Conservation (phyloP, 1,140 invertebrate genomes). For the Pectinophora gossypiella region DNA sequence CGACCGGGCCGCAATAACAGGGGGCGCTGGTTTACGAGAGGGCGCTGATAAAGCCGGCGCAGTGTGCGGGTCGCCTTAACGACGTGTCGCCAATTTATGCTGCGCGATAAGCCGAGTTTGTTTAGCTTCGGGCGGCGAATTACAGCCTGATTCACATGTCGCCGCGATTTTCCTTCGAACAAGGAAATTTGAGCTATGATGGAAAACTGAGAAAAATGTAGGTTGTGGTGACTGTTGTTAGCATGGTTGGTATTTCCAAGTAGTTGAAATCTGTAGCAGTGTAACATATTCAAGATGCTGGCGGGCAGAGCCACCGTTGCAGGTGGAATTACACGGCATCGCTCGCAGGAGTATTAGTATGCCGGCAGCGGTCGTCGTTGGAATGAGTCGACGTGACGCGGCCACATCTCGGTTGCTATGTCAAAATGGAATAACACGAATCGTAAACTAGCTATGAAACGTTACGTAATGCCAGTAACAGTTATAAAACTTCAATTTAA, state of each 20-base stretch:
- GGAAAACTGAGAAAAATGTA: slow-evolving; percentile 6
- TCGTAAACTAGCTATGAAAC: slow-evolving; percentile 30
- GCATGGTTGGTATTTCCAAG: slow-evolving; percentile 32
- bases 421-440: slow-evolving; percentile 56
- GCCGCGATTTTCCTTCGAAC: slow-evolving; percentile 13
- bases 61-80: slow-evolving; percentile 63
- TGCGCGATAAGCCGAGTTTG: slow-evolving; percentile 68
- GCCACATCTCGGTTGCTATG: slow-evolving; percentile 39
- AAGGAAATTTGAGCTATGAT: not conserved
- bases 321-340: slow-evolving; percentile 62
- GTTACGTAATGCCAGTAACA: slow-evolving; percentile 9
- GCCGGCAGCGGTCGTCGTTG: slow-evolving; percentile 54
- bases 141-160: slow-evolving; percentile 43
- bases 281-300: slow-evolving; percentile 69
- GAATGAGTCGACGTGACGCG: slow-evolving; percentile 61
- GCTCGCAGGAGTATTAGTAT: slow-evolving; percentile 66
- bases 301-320: slow-evolving; percentile 32
- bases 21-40: slow-evolving; percentile 64
- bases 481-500: slow-evolving; percentile 2
- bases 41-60: slow-evolving; percentile 55
- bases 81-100: slow-evolving; percentile 73
- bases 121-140: slow-evolving; percentile 58
- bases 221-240: slow-evolving; percentile 25
- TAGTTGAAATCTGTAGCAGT: slow-evolving; percentile 26
- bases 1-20: slow-evolving; percentile 52